These are phyloP conservation scores for Danio albolineatus DNA, from an alignment of 2,797 vertebrate species.

Conservation along the genomic window DNA sequence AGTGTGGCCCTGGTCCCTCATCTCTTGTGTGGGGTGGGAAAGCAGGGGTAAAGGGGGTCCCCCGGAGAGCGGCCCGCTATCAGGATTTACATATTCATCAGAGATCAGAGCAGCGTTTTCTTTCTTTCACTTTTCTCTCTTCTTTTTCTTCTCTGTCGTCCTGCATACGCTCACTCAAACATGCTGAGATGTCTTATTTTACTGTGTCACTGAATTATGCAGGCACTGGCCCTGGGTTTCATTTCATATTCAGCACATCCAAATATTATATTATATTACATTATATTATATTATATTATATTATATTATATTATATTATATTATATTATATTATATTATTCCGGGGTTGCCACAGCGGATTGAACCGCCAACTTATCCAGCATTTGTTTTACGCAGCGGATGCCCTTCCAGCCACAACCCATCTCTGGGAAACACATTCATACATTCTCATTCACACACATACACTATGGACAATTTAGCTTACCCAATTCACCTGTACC, in stretches of 20 bases:
- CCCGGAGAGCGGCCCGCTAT: slow-evolving; percentile 73
- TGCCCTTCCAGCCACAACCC: too few relatives aligned
- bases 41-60: slow-evolving; percentile 72
- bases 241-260: background rate
- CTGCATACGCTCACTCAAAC: slow-evolving; percentile 41
- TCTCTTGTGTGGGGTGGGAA: slow-evolving; percentile 65
- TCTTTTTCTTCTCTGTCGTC: slow-evolving; percentile 54
- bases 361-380: too few relatives aligned
- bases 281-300: background rate
- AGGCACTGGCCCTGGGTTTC: background rate
- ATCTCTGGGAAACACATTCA: too few relatives aligned
- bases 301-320: too few relatives aligned
- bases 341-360: too few relatives aligned
- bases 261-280: background rate
- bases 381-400: too few relatives aligned
- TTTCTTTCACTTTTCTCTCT: slow-evolving; percentile 18
- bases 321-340: too few relatives aligned
- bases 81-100: slow-evolving; percentile 85
- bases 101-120: slow-evolving; percentile 72
- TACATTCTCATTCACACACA: too few relatives aligned
- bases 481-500: too few relatives aligned
- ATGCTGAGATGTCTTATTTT: slow-evolving; percentile 24
- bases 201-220: background rate
- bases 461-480: too few relatives aligned
- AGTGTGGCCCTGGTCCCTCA: slow-evolving; percentile 70